A percentile compares a stretch with the other conserved stretches of the same genome.
phyloP scores from a whole-genome alignment of 1,140 invertebrate species.

The Theocolax elegans region DNA sequence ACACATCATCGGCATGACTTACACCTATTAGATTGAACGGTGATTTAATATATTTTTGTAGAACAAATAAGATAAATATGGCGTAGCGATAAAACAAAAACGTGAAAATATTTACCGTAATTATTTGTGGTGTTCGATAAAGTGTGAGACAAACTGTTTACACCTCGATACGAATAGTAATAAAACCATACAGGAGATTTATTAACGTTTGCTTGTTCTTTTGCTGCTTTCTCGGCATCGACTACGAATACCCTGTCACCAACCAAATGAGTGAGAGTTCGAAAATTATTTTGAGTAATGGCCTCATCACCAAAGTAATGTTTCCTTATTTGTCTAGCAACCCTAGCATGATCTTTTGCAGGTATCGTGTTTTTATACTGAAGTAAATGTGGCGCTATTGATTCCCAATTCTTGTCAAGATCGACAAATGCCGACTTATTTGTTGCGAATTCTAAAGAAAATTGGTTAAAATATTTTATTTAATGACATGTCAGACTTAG shows the following conservation, averaged over 20 bases:
- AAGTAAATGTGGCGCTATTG: not conserved
- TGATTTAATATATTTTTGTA: too few relatives aligned
- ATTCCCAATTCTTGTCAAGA: not conserved
- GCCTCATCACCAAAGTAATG: not conserved
- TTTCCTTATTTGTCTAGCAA: not conserved
- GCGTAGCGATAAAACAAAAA: too few relatives aligned
- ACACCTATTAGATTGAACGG: too few relatives aligned
- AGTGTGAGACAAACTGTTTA: too few relatives aligned
- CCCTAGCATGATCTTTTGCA: not conserved
- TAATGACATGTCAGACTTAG: too few relatives aligned
- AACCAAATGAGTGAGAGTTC: not conserved
- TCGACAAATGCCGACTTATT: not conserved
- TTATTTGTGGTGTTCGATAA: too few relatives aligned
- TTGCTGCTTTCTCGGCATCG: not conserved
- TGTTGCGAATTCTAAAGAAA: slow-evolving; percentile 42
- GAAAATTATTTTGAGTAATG: not conserved
- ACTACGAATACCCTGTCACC: not conserved
- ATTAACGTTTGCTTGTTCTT: not conserved
- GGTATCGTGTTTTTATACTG: not conserved
- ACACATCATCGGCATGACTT: too few relatives aligned
- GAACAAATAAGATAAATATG: too few relatives aligned
- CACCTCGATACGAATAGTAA: not conserved
- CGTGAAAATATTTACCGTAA: too few relatives aligned
- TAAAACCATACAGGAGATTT: not conserved
- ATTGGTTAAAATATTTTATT: too few relatives aligned